These are phyloP conservation scores for Oreohelix idahoensis DNA, from an alignment of 1,140 invertebrate genomes.

Conservation along the genomic window DNA sequence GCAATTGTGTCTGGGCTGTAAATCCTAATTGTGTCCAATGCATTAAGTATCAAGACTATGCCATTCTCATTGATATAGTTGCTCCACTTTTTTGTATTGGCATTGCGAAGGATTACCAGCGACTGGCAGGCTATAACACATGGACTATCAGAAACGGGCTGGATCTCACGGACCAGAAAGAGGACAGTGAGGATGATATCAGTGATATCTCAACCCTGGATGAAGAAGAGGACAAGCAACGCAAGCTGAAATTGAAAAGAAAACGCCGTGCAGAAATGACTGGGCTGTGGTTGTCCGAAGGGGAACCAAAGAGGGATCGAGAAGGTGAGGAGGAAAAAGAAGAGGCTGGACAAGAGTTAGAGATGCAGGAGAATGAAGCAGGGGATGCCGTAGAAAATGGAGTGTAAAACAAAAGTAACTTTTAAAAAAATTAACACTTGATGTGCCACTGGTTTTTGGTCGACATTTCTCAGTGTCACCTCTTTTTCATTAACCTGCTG, in stretches of 20 bases:
- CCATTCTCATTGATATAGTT: constrained; percentile 21
- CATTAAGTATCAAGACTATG: constrained; percentile 40
- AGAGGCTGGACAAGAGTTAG: background rate
- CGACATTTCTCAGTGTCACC: too few species aligned
- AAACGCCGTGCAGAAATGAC: constrained; percentile 33
- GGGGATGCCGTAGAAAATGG: background rate
- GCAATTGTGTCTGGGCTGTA: constrained; percentile 35
- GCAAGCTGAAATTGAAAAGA: constrained; percentile 30
- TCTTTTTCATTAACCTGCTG: too few species aligned
- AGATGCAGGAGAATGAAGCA: background rate
- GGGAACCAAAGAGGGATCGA: background rate
- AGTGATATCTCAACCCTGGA: constrained; percentile 29
- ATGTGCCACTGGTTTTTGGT: too few species aligned
- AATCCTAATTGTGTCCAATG: constrained; percentile 39
- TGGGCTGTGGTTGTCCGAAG: background rate
- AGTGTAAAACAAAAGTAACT: background rate
- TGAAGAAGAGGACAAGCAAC: constrained; percentile 19
- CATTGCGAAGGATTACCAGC: constrained; percentile 16
- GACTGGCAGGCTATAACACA: constrained; percentile 33
- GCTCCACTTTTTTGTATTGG: constrained; percentile 21
- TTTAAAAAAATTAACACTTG: too few species aligned
- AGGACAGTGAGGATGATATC: constrained; percentile 40
- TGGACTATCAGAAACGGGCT: background rate
- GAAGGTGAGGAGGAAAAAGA: constrained; percentile 1
- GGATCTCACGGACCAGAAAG: background rate